phyloP scores from a whole-genome alignment of 2,797 vertebrate species.

The Crypturellus tataupa region DNA sequence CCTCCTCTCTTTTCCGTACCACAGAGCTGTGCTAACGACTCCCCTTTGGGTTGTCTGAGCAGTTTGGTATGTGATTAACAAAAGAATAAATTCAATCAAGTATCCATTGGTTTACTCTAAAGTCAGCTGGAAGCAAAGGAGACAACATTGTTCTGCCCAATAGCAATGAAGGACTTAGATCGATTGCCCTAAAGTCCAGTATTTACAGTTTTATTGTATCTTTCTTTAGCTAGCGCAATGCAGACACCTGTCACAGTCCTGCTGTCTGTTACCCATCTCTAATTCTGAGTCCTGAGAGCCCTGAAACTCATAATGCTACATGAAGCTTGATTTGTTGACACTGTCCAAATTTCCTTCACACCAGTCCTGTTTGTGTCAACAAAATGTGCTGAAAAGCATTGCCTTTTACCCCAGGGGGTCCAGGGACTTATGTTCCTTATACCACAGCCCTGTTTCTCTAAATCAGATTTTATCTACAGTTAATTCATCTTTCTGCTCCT shows the following conservation, averaged over 20 bases:
- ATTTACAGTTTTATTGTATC: neutral
- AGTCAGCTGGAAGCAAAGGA: neutral
- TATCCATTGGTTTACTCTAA: neutral
- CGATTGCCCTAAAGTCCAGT: neutral
- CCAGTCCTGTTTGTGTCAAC: constrained; percentile 22
- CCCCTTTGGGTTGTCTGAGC: neutral
- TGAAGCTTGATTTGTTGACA: constrained; percentile 24
- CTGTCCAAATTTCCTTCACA: neutral
- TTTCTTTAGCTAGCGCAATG: neutral
- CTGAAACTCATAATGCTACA: constrained; percentile 16
- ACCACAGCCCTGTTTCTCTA: neutral
- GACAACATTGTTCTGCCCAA: neutral
- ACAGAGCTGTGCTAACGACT: neutral
- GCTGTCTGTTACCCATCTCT: neutral
- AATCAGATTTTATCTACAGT: neutral
- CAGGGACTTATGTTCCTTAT: neutral
- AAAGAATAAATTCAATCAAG: constrained; percentile 19
- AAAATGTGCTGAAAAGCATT: constrained; percentile 1
- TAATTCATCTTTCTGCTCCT: neutral
- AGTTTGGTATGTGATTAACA: constrained; percentile 15
- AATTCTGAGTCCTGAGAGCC: neutral
- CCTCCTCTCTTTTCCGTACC: neutral
- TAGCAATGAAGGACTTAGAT: neutral
- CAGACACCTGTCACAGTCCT: neutral
- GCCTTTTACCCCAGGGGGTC: neutral